phyloP scores from a whole-genome alignment of 2,113 vertebrate genomes.

The Peromyscus maniculatus region DNA sequence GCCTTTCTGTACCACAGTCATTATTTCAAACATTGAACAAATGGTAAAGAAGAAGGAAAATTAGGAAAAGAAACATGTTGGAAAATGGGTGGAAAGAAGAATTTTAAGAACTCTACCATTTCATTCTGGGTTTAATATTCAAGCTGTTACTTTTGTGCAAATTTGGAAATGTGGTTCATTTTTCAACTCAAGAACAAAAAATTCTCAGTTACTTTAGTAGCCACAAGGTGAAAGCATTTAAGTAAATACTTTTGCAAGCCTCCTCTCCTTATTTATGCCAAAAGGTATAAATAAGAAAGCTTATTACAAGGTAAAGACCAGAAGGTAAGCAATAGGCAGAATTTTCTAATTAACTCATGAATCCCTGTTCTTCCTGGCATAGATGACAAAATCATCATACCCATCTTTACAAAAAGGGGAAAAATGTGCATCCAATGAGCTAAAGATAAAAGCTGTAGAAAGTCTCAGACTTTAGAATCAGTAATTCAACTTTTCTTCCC shows the following conservation, averaged over 20 bases:
- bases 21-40: slow-evolving; percentile 35
- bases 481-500: background rate
- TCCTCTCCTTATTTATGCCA: background rate
- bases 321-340: background rate
- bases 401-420: background rate
- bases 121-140: slow-evolving; percentile 39
- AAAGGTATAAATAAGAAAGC: background rate
- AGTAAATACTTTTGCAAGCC: background rate
- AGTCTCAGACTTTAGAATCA: background rate
- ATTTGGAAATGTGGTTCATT: background rate
- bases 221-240: background rate
- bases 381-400: background rate
- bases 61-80: background rate
- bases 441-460: background rate
- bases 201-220: background rate
- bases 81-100: background rate
- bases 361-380: background rate
- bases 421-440: background rate
- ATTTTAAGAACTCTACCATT: background rate
- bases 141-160: slow-evolving; percentile 12
- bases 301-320: background rate
- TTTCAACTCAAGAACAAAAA: background rate
- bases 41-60: background rate
- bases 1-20: background rate
- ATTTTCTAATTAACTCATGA: background rate